Conservation (phyloP, 2,797 vertebrate species). For the Prunella strophiata region DNA sequence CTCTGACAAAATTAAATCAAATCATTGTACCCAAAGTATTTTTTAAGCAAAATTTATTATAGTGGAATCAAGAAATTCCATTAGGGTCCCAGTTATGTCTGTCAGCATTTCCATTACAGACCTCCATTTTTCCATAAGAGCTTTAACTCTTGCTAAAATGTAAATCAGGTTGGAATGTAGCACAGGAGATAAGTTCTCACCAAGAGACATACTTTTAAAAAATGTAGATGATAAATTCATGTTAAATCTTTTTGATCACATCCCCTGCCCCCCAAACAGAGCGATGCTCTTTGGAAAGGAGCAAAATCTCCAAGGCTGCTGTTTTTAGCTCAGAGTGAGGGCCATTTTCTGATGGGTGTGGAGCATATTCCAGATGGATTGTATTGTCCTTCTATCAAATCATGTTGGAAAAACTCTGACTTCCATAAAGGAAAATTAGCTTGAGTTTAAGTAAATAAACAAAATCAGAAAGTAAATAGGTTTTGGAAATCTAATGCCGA, state of each 20-base stretch:
- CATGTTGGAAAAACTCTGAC: not conserved
- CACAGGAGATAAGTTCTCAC: slow-evolving; percentile 43
- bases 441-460: not conserved
- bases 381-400: slow-evolving; percentile 40
- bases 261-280: slow-evolving; percentile 17
- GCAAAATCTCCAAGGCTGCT: slow-evolving; percentile 13
- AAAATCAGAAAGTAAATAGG: not conserved
- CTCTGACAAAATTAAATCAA: not conserved
- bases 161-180: slow-evolving; percentile 42
- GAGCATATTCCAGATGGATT: not conserved
- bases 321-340: slow-evolving; percentile 11
- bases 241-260: slow-evolving; percentile 28
- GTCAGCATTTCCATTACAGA: slow-evolving; percentile 10
- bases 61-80: slow-evolving; percentile 40
- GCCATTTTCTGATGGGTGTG: slow-evolving; percentile 35
- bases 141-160: slow-evolving; percentile 41
- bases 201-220: slow-evolving; percentile 54
- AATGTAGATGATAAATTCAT: slow-evolving; percentile 50
- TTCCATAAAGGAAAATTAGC: slow-evolving; percentile 23
- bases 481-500: slow-evolving; percentile 1
- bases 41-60: slow-evolving; percentile 19
- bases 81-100: slow-evolving; percentile 54
- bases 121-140: slow-evolving; percentile 39
- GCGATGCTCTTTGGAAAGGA: not conserved
- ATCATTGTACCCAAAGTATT: not conserved